These are phyloP conservation scores for Drosophila glabriapex DNA, from an alignment of 2,888 invertebrate genomes.

Conservation along the genomic window DNA sequence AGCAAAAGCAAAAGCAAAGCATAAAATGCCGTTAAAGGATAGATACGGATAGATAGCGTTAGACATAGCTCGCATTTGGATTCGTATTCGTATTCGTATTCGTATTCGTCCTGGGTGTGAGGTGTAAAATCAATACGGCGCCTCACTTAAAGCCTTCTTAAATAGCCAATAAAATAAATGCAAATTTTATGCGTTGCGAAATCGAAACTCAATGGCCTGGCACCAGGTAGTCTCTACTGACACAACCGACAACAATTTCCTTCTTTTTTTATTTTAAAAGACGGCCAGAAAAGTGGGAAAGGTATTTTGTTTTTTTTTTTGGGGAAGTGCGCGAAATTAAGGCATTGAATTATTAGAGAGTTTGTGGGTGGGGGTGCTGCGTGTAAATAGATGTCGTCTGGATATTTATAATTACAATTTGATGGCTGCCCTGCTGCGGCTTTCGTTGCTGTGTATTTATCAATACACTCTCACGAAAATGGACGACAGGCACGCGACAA, in stretches of 20 bases:
- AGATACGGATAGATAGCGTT: slow-evolving; percentile 38
- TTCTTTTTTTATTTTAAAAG: slow-evolving; percentile 14
- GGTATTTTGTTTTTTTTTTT: neutral
- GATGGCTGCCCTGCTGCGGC: slow-evolving; percentile 5
- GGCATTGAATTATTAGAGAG: slow-evolving; percentile 17
- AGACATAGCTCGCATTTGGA: neutral
- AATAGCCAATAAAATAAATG: slow-evolving; percentile 60
- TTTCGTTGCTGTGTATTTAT: slow-evolving; percentile 8
- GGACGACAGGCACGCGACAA: slow-evolving; percentile 59
- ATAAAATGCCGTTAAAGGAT: slow-evolving; percentile 51
- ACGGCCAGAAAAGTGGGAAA: neutral
- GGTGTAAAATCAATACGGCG: slow-evolving; percentile 74
- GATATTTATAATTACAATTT: slow-evolving; percentile 60
- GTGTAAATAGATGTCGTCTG: slow-evolving; percentile 66
- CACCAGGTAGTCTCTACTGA: slow-evolving; percentile 48
- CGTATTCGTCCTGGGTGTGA: slow-evolving; percentile 19
- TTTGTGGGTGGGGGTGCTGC: slow-evolving; percentile 10
- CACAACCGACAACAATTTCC: neutral
- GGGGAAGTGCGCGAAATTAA: neutral
- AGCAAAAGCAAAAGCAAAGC: slow-evolving; percentile 28
- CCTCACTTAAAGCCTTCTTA: slow-evolving; percentile 34
- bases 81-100: neutral
- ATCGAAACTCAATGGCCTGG: slow-evolving; percentile 47
- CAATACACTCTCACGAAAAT: slow-evolving; percentile 37
- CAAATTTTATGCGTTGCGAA: slow-evolving; percentile 48